phyloP scores from a whole-genome alignment of 2,888 invertebrate species.

The Parochlus steinenii region DNA sequence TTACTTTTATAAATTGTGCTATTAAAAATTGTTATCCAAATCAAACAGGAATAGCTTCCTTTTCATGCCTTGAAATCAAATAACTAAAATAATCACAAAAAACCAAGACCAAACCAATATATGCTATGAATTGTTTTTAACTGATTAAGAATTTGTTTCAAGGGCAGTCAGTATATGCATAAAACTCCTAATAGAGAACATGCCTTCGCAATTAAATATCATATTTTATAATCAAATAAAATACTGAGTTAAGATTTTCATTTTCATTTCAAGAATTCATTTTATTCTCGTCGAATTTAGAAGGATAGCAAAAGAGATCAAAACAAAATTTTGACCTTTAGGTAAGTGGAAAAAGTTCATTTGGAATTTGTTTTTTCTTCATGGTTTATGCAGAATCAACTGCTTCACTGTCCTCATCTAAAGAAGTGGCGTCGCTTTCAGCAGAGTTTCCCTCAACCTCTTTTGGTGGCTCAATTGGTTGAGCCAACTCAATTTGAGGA shows the following conservation, averaged over 20 bases:
- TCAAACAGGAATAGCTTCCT: too few species aligned
- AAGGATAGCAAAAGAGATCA: not conserved
- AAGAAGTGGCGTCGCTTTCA: slow-evolving; percentile 15
- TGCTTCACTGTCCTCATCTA: slow-evolving; percentile 21
- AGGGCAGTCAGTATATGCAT: too few species aligned
- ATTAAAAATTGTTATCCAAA: too few species aligned
- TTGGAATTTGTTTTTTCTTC: not conserved
- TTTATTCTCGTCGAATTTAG: too few species aligned
- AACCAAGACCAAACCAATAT: too few species aligned
- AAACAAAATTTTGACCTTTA: not conserved
- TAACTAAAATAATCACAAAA: too few species aligned
- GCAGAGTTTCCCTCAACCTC: slow-evolving; percentile 12
- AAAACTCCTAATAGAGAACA: too few species aligned
- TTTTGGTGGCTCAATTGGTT: slow-evolving; percentile 14
- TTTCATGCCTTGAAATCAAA: too few species aligned
- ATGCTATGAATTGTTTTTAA: too few species aligned
- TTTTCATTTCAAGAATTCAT: too few species aligned
- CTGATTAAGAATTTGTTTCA: too few species aligned
- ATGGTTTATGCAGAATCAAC: slow-evolving; percentile 20
- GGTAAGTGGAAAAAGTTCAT: not conserved
- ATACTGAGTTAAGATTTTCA: not conserved
- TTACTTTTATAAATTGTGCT: too few species aligned
- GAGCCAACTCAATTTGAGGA: slow-evolving; percentile 12
- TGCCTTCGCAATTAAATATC: not conserved
- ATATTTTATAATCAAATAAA: not conserved